Conservation (phyloP, 1,140 invertebrate genomes). For the Pseudachorutes palmiensis region DNA sequence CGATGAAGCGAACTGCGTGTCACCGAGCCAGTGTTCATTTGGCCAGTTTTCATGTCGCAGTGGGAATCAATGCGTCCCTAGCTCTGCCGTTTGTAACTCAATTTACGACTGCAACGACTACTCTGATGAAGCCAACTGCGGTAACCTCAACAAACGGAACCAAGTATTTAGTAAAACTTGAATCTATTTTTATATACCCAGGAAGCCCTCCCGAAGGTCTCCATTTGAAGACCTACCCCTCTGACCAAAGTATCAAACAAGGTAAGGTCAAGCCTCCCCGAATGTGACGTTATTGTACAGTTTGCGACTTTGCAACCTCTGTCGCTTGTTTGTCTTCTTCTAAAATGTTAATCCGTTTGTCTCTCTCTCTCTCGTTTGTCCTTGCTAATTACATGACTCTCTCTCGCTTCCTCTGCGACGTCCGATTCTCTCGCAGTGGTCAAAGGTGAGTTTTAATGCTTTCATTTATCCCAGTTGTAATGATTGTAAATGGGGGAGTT, state of each 20-base stretch:
- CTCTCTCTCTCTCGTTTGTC: constrained; percentile 8
- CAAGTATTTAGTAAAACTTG: neutral
- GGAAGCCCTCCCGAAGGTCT: constrained; percentile 42
- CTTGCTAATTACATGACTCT: neutral
- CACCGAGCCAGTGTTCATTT: constrained; percentile 42
- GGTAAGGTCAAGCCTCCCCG: constrained; percentile 51
- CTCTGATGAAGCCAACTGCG: constrained; percentile 82
- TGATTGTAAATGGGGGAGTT: neutral
- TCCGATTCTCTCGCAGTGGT: too few relatives aligned
- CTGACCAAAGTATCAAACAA: constrained; percentile 66
- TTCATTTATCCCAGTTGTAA: constrained; percentile 5
- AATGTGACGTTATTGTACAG: constrained; percentile 9
- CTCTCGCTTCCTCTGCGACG: too few relatives aligned
- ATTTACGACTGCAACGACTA: constrained; percentile 79
- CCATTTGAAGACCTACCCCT: constrained; percentile 64
- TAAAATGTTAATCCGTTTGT: neutral
- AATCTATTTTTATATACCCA: constrained; percentile 15
- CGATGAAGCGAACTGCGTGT: constrained; percentile 38
- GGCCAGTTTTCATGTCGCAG: constrained; percentile 53
- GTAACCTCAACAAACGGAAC: constrained; percentile 27
- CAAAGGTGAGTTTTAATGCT: constrained; percentile 20
- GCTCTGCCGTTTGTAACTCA: constrained; percentile 49
- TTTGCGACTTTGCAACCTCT: neutral
- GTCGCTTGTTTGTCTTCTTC: constrained; percentile 8
- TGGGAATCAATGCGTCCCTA: constrained; percentile 50